A percentile compares a stretch with the other conserved stretches of the same genome.
Evolutionary conservation across 1,140 invertebrate genomes (phyloP).

Genomic region (Sweltsa coloradensis): DNA sequence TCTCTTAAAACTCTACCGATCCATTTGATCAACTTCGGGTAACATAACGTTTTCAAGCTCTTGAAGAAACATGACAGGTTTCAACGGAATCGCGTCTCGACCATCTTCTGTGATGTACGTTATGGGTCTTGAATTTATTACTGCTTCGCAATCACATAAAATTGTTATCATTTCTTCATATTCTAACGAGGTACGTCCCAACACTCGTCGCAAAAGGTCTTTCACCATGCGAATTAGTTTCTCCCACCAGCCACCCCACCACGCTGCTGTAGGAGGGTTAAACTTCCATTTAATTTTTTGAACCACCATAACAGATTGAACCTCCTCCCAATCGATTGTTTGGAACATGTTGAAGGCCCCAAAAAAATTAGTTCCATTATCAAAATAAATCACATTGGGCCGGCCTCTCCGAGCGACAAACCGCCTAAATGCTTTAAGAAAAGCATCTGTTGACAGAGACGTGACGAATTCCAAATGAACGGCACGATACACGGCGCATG

Average conservation of each 20-base stretch:
- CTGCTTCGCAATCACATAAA: too few relatives aligned
- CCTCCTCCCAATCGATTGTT: slow-evolving; percentile 21
- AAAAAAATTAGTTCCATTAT: slow-evolving; percentile 30
- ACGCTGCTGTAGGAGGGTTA: slow-evolving; percentile 29
- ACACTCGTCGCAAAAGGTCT: too few relatives aligned
- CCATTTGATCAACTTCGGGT: too few relatives aligned
- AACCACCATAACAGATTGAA: slow-evolving; percentile 13
- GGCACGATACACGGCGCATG: slow-evolving; percentile 25
- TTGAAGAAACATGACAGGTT: too few relatives aligned
- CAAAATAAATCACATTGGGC: slow-evolving; percentile 26
- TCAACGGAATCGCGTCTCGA: too few relatives aligned
- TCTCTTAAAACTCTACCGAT: too few relatives aligned
- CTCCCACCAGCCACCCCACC: slow-evolving; percentile 30
- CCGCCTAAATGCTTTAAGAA: slow-evolving; percentile 21
- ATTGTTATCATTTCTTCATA: too few relatives aligned
- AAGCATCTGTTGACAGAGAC: slow-evolving; percentile 21
- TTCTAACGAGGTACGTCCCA: too few relatives aligned
- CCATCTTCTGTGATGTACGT: too few relatives aligned
- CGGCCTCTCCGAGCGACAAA: slow-evolving; percentile 25
- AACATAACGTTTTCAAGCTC: too few relatives aligned
- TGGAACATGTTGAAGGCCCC: slow-evolving; percentile 20
- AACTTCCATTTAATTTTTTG: slow-evolving; percentile 28
- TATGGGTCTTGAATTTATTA: too few relatives aligned
- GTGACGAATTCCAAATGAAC: slow-evolving; percentile 27
- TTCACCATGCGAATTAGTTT: slow-evolving; percentile 23